phyloP scores from a whole-genome alignment of 1,140 invertebrate genomes.

The Saccostrea cuccullata region DNA sequence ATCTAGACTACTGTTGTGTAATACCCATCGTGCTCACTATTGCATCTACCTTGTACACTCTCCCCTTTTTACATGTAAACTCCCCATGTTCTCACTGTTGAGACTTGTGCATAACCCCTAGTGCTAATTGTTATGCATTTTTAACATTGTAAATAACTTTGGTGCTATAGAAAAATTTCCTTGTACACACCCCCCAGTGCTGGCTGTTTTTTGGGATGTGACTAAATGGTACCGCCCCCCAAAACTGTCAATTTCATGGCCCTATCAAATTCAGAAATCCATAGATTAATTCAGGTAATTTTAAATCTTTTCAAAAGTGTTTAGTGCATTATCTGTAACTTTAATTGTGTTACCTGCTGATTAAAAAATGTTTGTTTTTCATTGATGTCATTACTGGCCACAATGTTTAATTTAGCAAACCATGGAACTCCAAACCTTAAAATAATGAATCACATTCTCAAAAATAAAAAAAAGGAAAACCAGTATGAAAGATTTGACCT shows the following conservation, averaged over 20 bases:
- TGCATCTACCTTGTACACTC: no score
- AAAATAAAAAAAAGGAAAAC: no score
- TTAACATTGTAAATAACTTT: no score
- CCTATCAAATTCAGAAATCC: slow-evolving; percentile 77
- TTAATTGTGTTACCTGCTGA: slow-evolving; percentile 85
- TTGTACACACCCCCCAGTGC: slow-evolving; percentile 99
- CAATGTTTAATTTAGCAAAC: slow-evolving; percentile 93
- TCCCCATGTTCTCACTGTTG: no score
- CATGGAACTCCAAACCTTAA: slow-evolving; percentile 86
- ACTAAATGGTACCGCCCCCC: slow-evolving; percentile 98
- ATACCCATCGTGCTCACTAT: no score
- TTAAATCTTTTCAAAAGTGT: not conserved
- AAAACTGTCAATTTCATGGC: slow-evolving; percentile 97
- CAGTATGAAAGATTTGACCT: no score
- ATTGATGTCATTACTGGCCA: slow-evolving; percentile 99
- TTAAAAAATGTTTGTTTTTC: slow-evolving; percentile 99
- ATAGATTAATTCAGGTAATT: not conserved
- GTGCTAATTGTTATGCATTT: no score
- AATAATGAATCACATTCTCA: slow-evolving; percentile 67
- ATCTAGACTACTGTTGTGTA: no score
- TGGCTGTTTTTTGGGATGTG: slow-evolving; percentile 91
- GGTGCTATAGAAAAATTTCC: slow-evolving; percentile 60
- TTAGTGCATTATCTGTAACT: not conserved
- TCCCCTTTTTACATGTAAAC: no score
- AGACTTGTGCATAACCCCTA: no score